Evolutionary conservation across 2,113 vertebrate genomes (phyloP), one percentile per base, ranked within the genome.

Genomic region (Hippocampus guttulatus): DNA sequence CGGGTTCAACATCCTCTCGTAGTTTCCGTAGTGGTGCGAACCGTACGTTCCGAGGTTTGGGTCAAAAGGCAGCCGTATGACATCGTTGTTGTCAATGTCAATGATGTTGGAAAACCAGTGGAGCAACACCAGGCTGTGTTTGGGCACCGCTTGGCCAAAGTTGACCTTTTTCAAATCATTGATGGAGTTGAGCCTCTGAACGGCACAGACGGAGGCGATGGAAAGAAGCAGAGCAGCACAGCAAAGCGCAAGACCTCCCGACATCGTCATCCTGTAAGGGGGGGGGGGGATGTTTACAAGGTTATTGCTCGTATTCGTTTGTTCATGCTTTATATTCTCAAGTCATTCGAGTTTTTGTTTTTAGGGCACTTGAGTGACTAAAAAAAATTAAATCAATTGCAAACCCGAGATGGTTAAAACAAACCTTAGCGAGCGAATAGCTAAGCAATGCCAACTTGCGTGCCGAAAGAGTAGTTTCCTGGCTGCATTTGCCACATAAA

Each of bases 21-120:
- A 82, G 65, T 89, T 89, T 25, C 75, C 63, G 30, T 87, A 90
- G 58, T 83, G 55, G 79, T 90, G 89, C 15, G 85, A 75, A 14
- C 85, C 84, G 10, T 83, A 90, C n/a, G 83, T 78, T 7, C 10
- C 67, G 2, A 14, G 33, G 43, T 77, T 30, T 12, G 83, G 84
- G 11, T 89, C 58, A 67, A 90, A 90, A 18, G 69, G 78, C 64
- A 89, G 54, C 21, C 8, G 0, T 40, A 89, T 75, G 23, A 69
- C 20, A 1, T 82, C 11, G 8, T 85, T 79, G 1, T 67, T 62
- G 45, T 84, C 71, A 0, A 88, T 77, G 1, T 80, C 5, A 18
- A 88, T 23, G 4, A 0, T 23, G 64, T 84, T 77, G 18, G 88
- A 83, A 70, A 90, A 90, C 89, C 89, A 90, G 76, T 89, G 45